Evolutionary conservation across 2,113 vertebrate species (phyloP), one percentile per base, ranked within the genome.

Genomic region (Chrysochloris asiatica): DNA sequence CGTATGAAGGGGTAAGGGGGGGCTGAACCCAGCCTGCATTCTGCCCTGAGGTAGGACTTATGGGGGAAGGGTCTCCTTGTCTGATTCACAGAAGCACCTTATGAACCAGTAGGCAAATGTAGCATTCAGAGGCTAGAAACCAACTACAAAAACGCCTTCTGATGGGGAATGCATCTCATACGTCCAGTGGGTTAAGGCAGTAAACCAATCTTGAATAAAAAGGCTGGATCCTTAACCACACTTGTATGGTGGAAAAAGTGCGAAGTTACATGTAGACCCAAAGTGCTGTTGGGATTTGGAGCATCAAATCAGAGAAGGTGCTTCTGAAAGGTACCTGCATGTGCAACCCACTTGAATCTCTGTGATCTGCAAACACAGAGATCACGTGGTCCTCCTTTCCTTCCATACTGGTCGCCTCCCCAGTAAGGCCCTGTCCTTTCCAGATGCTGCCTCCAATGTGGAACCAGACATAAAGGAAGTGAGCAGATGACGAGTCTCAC

Each of bases 1-100:
- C 17, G 1, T 1, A n/a, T 19, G 2, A 1, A 3, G 24, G 56
- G 1, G 5, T 17, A 12, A 22, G n/a, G 8, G 21, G 47, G 30
- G 19, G 3, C 54, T 38, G 48, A 28, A 73, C 13, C 28, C 19
- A 52, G 71, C 11, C 47, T 79, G 41, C 4, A 14, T 48, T 54
- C 52, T 61, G 1, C 36, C 72, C 10, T 19, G 3, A 2, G 48
- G 33, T 28, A 43, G 19, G 24, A 4, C 43, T 73, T 17, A 16
- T 17, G 16, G 0, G 4, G 14, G 45, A 73, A 85, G 8, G 47
- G 56, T 21, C 6, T 6, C 33, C 6, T 76, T 59, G 48, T 54
- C 88, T 77, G 12, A 30, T 21, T 63, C 77, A 67, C 45, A n/a
- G 61, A 30, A 43, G 10, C 33, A 59, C 50, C 61, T 47, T 17